Evolutionary conservation across 1,140 invertebrate genomes (phyloP).

Genomic region (Dinothrombium tinctorium): DNA sequence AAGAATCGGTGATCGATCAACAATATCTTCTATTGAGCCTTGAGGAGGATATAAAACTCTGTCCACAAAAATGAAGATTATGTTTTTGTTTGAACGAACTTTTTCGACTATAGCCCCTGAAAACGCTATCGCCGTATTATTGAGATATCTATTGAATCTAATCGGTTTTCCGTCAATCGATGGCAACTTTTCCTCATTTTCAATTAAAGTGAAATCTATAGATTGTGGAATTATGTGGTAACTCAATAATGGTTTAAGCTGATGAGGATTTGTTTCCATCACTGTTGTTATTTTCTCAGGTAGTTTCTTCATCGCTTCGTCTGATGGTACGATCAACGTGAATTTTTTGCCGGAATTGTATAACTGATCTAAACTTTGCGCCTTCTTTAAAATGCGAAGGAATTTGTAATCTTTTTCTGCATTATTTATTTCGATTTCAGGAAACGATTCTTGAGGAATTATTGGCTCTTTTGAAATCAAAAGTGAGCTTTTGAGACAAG

Average conservation of each 20-base stretch:
- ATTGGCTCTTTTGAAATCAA: not conserved
- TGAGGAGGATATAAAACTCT: slow-evolving; percentile 21
- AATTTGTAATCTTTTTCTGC: slow-evolving; percentile 2
- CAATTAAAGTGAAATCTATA: slow-evolving; percentile 15
- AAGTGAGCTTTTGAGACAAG: not conserved
- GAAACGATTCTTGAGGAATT: not conserved
- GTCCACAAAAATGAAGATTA: slow-evolving; percentile 21
- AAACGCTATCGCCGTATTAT: slow-evolving; percentile 16
- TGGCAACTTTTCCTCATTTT: slow-evolving; percentile 17
- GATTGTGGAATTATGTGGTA: slow-evolving; percentile 21
- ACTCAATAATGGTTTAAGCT: slow-evolving; percentile 18
- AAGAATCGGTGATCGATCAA: slow-evolving; percentile 17
- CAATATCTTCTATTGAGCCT: slow-evolving; percentile 17
- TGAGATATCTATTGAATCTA: slow-evolving; percentile 19
- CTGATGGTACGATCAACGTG: slow-evolving; percentile 28
- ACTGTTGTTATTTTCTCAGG: slow-evolving; percentile 12
- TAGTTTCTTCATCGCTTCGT: slow-evolving; percentile 23
- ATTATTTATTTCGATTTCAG: too few relatives aligned
- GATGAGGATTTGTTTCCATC: slow-evolving; percentile 13
- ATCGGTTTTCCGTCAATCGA: slow-evolving; percentile 14
- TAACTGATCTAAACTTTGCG: not conserved
- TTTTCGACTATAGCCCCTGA: slow-evolving; percentile 18
- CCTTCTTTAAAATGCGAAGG: slow-evolving; percentile 7
- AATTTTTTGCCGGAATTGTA: slow-evolving; percentile 13
- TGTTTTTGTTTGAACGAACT: slow-evolving; percentile 19